phyloP scores from a whole-genome alignment of 1,140 invertebrate species.

The Luehdorfia chinensis region DNA sequence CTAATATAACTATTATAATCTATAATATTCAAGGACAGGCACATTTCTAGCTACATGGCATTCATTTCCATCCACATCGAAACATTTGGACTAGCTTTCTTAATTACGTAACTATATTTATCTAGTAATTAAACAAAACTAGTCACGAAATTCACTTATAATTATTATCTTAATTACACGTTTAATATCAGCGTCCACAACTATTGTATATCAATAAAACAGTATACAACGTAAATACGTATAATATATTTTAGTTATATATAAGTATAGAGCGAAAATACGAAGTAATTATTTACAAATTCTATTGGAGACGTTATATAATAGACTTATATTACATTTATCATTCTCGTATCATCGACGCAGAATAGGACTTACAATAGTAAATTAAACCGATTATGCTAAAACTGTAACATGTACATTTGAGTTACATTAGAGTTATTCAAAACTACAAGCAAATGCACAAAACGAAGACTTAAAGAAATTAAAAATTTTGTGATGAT shows the following conservation, averaged over 20 bases:
- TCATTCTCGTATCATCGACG: too few species aligned
- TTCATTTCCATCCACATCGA: conserved; percentile 69
- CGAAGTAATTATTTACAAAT: conserved; percentile 21
- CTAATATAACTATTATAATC: conserved; percentile 24
- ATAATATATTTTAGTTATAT: conserved; percentile 23
- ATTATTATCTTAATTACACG: conserved; percentile 50
- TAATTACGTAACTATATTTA: conserved; percentile 69
- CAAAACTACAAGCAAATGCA: conserved; percentile 72
- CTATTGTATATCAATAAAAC: conserved; percentile 37
- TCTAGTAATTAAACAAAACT: conserved; percentile 73
- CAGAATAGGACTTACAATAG: conserved; percentile 5
- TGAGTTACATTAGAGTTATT: conserved; percentile 45
- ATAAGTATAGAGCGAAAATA: conserved; percentile 1
- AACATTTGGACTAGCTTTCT: conserved; percentile 74
- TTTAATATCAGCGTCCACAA: conserved; percentile 50
- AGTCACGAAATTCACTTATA: conserved; percentile 56
- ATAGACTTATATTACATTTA: conserved; percentile 1
- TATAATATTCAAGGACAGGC: conserved; percentile 48
- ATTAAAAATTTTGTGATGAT: conserved; percentile 42
- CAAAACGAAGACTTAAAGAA: conserved; percentile 28
- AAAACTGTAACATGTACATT: conserved; percentile 23
- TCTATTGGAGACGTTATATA: background rate
- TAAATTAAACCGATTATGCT: conserved; percentile 13
- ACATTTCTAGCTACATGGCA: conserved; percentile 62
- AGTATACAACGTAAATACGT: conserved; percentile 44